A percentile compares a stretch with the other conserved stretches of the same genome.
Evolutionary conservation across 2,888 invertebrate species (phyloP).

Genomic region (Caenorhabditis sp.): DNA sequence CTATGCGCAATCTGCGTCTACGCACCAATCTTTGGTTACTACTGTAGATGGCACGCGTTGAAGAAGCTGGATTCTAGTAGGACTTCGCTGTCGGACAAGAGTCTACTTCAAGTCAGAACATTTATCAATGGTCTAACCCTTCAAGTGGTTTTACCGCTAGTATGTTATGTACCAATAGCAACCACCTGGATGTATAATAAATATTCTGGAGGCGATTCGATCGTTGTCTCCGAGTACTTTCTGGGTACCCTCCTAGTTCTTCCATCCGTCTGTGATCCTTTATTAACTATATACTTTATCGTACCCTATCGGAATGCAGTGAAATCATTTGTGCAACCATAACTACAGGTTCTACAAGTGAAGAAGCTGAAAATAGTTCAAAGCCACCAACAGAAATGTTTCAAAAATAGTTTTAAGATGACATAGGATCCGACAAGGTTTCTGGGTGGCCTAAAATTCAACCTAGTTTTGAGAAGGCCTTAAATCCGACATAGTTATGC

Average conservation of each 20-base stretch:
- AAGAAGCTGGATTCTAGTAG: constrained; percentile 8
- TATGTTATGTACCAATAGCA: constrained; percentile 21
- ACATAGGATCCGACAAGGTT: too few species aligned
- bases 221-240: constrained; percentile 16
- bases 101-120: constrained; percentile 3
- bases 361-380: too few species aligned
- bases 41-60: constrained; percentile 16
- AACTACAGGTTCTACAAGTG: too few species aligned
- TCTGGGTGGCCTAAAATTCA: too few species aligned
- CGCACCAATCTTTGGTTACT: constrained; percentile 8
- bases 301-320: neutral
- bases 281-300: constrained; percentile 10
- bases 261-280: constrained; percentile 14
- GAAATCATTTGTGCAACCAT: neutral
- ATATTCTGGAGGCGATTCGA: constrained; percentile 10
- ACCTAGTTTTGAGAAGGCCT: too few species aligned
- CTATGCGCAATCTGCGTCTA: neutral
- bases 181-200: constrained; percentile 14
- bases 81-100: constrained; percentile 2
- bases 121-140: constrained; percentile 20
- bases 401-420: too few species aligned
- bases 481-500: too few species aligned
- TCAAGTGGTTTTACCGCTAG: constrained; percentile 18
- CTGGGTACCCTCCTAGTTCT: constrained; percentile 3
- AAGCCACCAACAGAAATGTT: too few species aligned